Evolutionary conservation across 2,113 vertebrate species (phyloP).

Genomic region (Sus scrofa): DNA sequence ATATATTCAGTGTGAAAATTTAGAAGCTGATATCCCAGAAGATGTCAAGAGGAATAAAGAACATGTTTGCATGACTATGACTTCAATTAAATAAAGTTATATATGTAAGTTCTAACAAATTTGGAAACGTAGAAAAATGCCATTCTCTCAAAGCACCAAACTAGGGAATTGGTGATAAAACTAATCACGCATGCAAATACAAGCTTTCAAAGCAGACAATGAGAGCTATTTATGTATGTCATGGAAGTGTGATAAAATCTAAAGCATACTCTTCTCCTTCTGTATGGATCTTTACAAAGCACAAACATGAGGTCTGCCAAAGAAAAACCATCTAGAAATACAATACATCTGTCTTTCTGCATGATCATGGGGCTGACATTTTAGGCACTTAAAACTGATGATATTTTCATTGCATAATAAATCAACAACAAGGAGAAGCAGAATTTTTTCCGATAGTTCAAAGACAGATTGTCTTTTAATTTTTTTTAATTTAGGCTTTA

Average conservation of each 20-base stretch:
- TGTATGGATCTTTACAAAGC: background rate
- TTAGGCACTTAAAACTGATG: background rate
- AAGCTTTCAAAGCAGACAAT: background rate
- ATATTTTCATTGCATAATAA: background rate
- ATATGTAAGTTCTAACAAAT: background rate
- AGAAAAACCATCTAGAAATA: constrained; percentile 10
- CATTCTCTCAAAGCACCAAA: background rate
- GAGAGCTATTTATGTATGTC: background rate
- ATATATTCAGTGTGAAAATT: background rate
- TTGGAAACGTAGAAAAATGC: background rate
- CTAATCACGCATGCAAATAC: background rate
- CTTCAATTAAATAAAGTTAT: background rate
- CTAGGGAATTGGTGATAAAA: background rate
- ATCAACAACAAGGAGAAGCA: constrained; percentile 28
- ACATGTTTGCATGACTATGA: background rate
- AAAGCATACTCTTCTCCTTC: background rate
- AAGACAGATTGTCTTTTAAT: background rate
- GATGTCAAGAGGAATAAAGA: background rate
- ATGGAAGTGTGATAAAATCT: background rate
- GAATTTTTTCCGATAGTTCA: background rate
- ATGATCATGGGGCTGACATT: background rate
- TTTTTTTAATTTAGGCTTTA: background rate
- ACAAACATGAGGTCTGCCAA: background rate
- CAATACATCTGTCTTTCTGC: background rate
- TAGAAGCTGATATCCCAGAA: background rate